A percentile compares a stretch with the other conserved stretches of the same genome.
Evolutionary conservation across 2,113 vertebrate species (phyloP).

Genomic region (Coptodon rendalli): DNA sequence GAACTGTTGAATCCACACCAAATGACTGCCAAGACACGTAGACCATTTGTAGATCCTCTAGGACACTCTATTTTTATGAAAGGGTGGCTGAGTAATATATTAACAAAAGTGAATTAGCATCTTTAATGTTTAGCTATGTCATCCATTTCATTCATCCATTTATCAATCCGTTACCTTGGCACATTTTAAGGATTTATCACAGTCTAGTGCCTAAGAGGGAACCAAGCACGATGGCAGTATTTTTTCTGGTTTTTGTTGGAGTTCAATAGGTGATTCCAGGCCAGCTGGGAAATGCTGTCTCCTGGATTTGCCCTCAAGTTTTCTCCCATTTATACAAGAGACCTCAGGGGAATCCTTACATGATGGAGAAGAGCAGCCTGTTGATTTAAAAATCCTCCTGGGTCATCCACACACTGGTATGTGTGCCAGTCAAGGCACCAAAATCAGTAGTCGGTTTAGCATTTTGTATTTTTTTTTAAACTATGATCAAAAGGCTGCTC

Average conservation of each 20-base stretch:
- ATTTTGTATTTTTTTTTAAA: not conserved
- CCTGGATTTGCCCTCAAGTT: not conserved
- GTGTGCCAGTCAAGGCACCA: not conserved
- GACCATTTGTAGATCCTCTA: not conserved
- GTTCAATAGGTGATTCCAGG: not conserved
- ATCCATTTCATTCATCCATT: not conserved
- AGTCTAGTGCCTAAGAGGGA: not conserved
- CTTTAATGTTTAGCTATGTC: not conserved
- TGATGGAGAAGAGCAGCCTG: not conserved
- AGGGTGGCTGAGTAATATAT: slow-evolving; percentile 2
- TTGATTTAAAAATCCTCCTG: not conserved
- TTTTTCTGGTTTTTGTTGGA: not conserved
- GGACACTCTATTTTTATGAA: not conserved
- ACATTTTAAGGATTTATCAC: not conserved
- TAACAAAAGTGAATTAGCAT: slow-evolving; percentile 15
- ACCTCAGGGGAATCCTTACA: not conserved
- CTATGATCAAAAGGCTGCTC: not conserved
- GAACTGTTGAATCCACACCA: slow-evolving; percentile 14
- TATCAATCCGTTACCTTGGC: not conserved
- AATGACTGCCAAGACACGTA: not conserved
- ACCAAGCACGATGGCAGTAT: not conserved
- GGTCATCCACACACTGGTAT: not conserved
- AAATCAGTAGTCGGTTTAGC: not conserved
- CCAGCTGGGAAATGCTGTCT: not conserved
- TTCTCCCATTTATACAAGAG: not conserved